Evolutionary conservation across 2,888 invertebrate species (phyloP).

Genomic region (Bembecia ichneumoniformis): DNA sequence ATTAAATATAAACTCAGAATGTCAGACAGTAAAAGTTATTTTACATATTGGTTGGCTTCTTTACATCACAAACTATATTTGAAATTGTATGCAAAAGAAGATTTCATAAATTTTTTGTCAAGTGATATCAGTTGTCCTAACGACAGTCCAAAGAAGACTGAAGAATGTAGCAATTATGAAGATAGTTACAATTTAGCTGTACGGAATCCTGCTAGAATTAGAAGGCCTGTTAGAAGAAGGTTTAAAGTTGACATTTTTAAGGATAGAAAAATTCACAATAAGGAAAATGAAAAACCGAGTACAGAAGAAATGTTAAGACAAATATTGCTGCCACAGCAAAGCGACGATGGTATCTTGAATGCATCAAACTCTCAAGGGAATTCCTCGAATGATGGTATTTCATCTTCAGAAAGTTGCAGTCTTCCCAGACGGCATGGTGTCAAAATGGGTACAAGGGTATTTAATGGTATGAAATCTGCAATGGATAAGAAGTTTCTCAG

Average conservation of each 20-base stretch:
- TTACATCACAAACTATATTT: constrained; percentile 83
- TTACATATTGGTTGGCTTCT: constrained; percentile 83
- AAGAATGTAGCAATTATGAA: constrained; percentile 61
- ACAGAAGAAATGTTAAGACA: constrained; percentile 53
- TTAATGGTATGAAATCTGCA: constrained; percentile 58
- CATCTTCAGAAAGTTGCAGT: constrained; percentile 64
- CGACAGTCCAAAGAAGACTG: constrained; percentile 33
- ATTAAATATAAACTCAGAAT: constrained; percentile 82
- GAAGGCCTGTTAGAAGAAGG: constrained; percentile 62
- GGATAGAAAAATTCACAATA: constrained; percentile 74
- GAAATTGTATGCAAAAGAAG: constrained; percentile 79
- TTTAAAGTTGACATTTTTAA: constrained; percentile 65
- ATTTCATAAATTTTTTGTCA: constrained; percentile 76
- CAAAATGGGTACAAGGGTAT: constrained; percentile 82
- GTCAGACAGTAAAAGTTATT: constrained; percentile 82
- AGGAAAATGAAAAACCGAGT: constrained; percentile 78
- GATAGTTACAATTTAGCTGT: constrained; percentile 68
- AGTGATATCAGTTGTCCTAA: constrained; percentile 71
- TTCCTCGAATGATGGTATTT: constrained; percentile 59
- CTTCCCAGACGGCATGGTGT: constrained; percentile 76
- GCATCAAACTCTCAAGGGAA: constrained; percentile 34
- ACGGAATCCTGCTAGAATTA: constrained; percentile 47
- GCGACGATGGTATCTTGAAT: constrained; percentile 34
- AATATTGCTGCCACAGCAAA: constrained; percentile 45
- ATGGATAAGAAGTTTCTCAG: constrained; percentile 29